A percentile compares a stretch with the other conserved stretches of the same genome.
Evolutionary conservation across 2,888 invertebrate species (phyloP).

Genomic region (Cantharis rustica): DNA sequence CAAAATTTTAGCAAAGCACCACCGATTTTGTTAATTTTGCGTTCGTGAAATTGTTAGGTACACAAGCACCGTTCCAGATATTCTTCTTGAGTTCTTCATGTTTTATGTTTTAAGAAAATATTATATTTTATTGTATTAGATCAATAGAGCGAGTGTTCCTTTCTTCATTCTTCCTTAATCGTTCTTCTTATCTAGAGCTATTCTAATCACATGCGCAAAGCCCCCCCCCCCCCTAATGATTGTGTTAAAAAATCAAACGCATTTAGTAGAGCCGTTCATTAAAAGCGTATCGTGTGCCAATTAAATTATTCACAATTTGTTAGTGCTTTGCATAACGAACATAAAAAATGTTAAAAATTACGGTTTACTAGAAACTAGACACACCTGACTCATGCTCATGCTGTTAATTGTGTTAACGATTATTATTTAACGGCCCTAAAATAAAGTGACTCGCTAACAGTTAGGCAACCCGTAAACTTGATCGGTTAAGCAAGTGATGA

Average conservation of each 20-base stretch:
- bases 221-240: constrained; percentile 4
- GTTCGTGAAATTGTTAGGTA: constrained; percentile 4
- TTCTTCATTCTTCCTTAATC: constrained; percentile 13
- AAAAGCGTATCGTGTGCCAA: not conserved
- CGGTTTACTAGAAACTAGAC: constrained; percentile 5
- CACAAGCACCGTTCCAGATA: not conserved
- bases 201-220: constrained; percentile 24
- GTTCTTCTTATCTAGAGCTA: constrained; percentile 10
- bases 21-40: not conserved
- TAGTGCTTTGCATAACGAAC: not conserved
- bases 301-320: not conserved
- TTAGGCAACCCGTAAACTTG: not conserved
- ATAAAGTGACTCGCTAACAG: not conserved
- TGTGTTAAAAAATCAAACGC: not conserved
- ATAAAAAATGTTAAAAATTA: not conserved
- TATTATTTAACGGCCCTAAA: not conserved
- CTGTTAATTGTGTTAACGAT: constrained; percentile 24
- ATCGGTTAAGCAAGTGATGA: not conserved
- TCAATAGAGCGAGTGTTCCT: constrained; percentile 17
- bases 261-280: not conserved
- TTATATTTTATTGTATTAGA: not conserved
- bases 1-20: constrained; percentile 20
- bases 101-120: not conserved
- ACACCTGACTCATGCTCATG: constrained; percentile 19
- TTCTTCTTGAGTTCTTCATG: constrained; percentile 12